Evolutionary conservation across 1,140 invertebrate species (phyloP).

Genomic region (Oryctes rhinoceros): DNA sequence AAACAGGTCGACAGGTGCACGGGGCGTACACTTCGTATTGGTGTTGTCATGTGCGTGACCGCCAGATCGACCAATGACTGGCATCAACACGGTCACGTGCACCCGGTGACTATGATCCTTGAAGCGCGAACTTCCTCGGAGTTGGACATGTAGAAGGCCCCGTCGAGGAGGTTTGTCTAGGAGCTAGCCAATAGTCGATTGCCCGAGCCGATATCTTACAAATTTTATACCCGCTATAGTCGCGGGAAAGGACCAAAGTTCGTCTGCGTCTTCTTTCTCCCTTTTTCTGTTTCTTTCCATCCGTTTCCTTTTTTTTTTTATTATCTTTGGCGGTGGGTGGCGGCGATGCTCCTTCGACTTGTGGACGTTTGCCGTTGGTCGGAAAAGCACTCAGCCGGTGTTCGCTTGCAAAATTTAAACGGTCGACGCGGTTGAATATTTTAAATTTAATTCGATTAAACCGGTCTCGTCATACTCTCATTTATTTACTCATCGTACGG

Average conservation of each 20-base stretch:
- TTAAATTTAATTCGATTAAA: constrained; percentile 36
- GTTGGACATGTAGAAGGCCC: constrained; percentile 55
- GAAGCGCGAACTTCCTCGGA: constrained; percentile 50
- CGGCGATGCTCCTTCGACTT: constrained; percentile 18
- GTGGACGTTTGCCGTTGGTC: neutral
- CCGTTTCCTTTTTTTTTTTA: too few species aligned
- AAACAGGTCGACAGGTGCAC: constrained; percentile 43
- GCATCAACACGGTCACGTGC: constrained; percentile 42
- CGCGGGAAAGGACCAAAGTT: constrained; percentile 4
- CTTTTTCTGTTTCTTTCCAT: neutral
- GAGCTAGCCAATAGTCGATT: constrained; percentile 44
- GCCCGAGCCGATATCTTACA: constrained; percentile 41
- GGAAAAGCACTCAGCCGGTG: neutral
- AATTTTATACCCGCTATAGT: constrained; percentile 25
- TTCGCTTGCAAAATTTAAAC: constrained; percentile 23
- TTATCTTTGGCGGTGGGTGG: neutral
- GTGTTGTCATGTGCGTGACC: constrained; percentile 45
- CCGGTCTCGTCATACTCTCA: neutral
- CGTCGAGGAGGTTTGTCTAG: constrained; percentile 49
- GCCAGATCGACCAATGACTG: constrained; percentile 44
- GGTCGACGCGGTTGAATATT: constrained; percentile 14
- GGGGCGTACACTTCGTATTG: constrained; percentile 44
- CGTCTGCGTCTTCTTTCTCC: neutral
- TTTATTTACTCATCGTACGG: neutral
- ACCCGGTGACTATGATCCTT: constrained; percentile 42